Evolutionary conservation across 2,113 vertebrate genomes (phyloP).

Genomic region (Oryzias woworae): DNA sequence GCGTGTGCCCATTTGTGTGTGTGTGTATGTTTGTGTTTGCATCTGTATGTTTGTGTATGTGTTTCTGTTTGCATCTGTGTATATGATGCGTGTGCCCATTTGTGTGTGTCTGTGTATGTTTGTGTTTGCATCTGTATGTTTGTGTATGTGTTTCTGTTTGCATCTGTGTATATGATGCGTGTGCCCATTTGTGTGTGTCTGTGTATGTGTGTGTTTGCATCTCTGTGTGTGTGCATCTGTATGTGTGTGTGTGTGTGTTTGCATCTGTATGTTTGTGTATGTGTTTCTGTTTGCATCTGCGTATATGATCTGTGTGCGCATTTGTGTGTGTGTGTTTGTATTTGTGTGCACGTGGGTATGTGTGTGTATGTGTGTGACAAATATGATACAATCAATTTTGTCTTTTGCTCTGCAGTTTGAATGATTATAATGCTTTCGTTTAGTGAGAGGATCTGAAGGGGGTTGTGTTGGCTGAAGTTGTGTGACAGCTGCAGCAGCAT

Average conservation of each 20-base stretch:
- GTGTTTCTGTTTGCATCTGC: not conserved
- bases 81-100: not conserved
- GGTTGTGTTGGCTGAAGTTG: not conserved
- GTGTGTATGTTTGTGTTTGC: not conserved
- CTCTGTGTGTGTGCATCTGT: conserved; percentile 16
- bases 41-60: not conserved
- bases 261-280: conserved; percentile 6
- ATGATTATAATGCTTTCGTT: not conserved
- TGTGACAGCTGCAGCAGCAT: no score
- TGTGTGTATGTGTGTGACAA: not conserved
- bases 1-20: no score
- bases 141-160: no score
- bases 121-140: no score
- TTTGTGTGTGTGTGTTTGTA: not conserved
- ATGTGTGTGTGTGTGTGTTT: conserved; percentile 1
- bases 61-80: not conserved
- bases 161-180: no score
- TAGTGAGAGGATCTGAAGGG: not conserved
- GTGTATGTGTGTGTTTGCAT: no score
- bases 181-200: no score
- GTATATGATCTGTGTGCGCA: not conserved
- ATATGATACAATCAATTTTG: conserved; percentile 11
- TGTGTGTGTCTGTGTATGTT: not conserved
- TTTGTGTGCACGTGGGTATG: not conserved
- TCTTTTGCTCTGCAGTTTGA: conserved; percentile 43